These are phyloP conservation scores for Torymus tubicola DNA, from an alignment of 2,888 invertebrate species.

Conservation along the genomic window DNA sequence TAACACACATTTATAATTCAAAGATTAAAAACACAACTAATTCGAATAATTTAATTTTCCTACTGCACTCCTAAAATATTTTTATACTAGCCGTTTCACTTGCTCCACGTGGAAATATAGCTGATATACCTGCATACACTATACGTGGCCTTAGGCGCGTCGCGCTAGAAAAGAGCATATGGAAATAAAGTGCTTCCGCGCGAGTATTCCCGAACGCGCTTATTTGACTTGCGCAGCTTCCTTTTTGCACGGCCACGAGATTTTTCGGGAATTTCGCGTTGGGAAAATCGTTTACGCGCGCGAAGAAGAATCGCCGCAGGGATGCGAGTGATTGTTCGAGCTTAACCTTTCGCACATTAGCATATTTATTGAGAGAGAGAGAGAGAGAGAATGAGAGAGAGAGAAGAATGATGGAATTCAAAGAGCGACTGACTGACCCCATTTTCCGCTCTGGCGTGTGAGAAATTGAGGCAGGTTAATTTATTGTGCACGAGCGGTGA, in stretches of 20 bases:
- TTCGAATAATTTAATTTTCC: too few relatives aligned
- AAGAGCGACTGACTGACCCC: too few relatives aligned
- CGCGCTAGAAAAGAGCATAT: slow-evolving; percentile 63
- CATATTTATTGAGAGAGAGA: slow-evolving; percentile 25
- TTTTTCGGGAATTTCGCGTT: background rate
- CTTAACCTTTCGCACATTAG: slow-evolving; percentile 20
- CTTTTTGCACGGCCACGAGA: background rate
- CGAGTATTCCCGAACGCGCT: slow-evolving; percentile 64
- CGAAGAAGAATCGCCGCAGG: background rate
- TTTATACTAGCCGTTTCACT: background rate
- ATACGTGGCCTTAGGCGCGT: slow-evolving; percentile 41
- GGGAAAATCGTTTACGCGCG: slow-evolving; percentile 7
- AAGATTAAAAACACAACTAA: too few relatives aligned
- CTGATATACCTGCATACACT: slow-evolving; percentile 7
- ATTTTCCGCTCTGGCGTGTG: slow-evolving; percentile 56
- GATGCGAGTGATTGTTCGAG: slow-evolving; percentile 1
- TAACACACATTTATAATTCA: too few relatives aligned
- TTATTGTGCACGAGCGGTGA: too few relatives aligned
- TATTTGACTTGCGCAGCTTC: slow-evolving; percentile 37
- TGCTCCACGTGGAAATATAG: slow-evolving; percentile 6
- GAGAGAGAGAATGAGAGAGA: too few relatives aligned
- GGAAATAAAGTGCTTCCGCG: slow-evolving; percentile 71
- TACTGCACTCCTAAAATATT: slow-evolving; percentile 3
- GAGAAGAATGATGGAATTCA: too few relatives aligned
- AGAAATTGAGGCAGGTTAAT: slow-evolving; percentile 53